phyloP scores from a whole-genome alignment of 2,797 vertebrate species.

The Xyrichtys novacula region DNA sequence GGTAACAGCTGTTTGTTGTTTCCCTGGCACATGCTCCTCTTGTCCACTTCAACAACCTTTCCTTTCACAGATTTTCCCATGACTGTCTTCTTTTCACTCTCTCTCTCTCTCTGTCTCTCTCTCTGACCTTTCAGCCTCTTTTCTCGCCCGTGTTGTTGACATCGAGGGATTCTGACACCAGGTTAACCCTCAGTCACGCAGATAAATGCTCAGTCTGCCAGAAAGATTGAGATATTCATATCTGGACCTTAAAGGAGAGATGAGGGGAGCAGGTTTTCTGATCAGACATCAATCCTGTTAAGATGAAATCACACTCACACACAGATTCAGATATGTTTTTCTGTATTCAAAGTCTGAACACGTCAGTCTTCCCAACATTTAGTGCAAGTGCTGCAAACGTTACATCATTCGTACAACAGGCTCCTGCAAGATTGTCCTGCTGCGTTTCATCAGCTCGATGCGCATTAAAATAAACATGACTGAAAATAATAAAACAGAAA shows the following conservation, averaged over 20 bases:
- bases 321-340: constrained; percentile 18
- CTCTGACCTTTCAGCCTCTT: constrained; percentile 3
- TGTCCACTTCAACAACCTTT: neutral
- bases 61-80: neutral
- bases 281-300: too few relatives aligned
- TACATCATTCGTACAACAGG: constrained; percentile 32
- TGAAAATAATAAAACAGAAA: neutral
- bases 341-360: constrained; percentile 57
- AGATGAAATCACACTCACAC: too few relatives aligned
- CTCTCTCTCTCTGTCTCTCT: too few relatives aligned
- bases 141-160: neutral
- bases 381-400: constrained; percentile 70
- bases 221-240: too few relatives aligned
- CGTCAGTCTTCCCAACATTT: constrained; percentile 40
- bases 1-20: too few relatives aligned
- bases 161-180: neutral
- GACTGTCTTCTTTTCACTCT: neutral
- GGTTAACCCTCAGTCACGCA: constrained; percentile 16
- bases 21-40: too few relatives aligned
- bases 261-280: too few relatives aligned
- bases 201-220: too few relatives aligned
- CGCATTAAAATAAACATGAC: constrained; percentile 5
- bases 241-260: too few relatives aligned
- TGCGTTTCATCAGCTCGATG: constrained; percentile 14
- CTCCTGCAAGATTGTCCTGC: constrained; percentile 35